Base-by-base conservation (phyloP, 2,113 vertebrate genomes). In the Protomyctophum bolini region DNA sequence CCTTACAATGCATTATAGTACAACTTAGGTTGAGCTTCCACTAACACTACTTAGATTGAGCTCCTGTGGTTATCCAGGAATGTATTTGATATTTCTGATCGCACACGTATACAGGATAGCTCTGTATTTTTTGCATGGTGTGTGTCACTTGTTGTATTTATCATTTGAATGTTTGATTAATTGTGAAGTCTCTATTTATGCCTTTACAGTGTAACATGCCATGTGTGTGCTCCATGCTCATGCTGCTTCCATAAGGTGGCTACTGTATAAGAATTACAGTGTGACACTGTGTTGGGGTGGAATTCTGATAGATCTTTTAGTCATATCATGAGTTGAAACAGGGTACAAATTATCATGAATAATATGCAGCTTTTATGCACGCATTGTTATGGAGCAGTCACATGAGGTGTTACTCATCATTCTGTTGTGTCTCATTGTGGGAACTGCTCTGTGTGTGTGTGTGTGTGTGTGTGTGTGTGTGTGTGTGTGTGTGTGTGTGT, bases 131-230 rank as follows among this genome's bases (percentile, higher is more conserved):
- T 60, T 90, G 88, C 87, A 90, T 89, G 90, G 60, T 76, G 41
- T 80, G 10, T 67, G 69, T 82, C 63, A 67, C 60, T 72, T 73
- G 21, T 21, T 21, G 64, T 73, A 15, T 75, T 81, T 83, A 54
- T 58, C 68, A 87, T 86, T 70, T 70, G 75, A 74, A 86, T 72
- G 50, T 57, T 85, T 80, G 73, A 48, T 79, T 84, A 60, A 70
- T 55, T 82, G 47, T 74, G 10, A 79, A 76, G 58, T 54, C 78
- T 76, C 63, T 72, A 63, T 76, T 77, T 83, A 50, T 81, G 87
- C 93, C 72, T 86, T 84, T 85, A 73, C 89, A 90, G 79, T 76
- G 81, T 89, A 77, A 72, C 83, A 76, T 82, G 91, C 83, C 89
- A 83, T 87, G 72, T 87, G 78, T 33, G 41, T 55, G 78, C 86